Percentiles rank a stretch among this genome's conserved stretches.
phyloP scores from a whole-genome alignment of 1,140 invertebrate genomes.

The Musca vetustissima region DNA sequence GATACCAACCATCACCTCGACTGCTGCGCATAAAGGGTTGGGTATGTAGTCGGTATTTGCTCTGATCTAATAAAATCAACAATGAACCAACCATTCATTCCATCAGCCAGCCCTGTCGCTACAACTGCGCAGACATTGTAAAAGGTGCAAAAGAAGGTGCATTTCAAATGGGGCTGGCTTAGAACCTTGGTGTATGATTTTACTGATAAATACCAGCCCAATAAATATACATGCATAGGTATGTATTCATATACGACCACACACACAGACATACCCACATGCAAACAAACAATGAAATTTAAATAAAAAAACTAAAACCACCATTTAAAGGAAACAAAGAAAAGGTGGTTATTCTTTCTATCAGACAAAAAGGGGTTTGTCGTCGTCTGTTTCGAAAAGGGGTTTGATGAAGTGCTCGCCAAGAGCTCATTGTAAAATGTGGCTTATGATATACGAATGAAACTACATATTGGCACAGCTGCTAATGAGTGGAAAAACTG shows the following conservation, averaged over 20 bases:
- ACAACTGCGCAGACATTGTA: not conserved
- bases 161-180: too few relatives aligned
- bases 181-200: too few relatives aligned
- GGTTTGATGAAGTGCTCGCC: conserved; percentile 1
- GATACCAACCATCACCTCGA: too few relatives aligned
- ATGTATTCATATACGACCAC: too few relatives aligned
- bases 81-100: not conserved
- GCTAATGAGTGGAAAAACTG: conserved; percentile 1
- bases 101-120: not conserved
- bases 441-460: too few relatives aligned
- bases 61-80: conserved; percentile 10
- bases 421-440: too few relatives aligned
- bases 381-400: not conserved
- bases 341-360: conserved; percentile 1
- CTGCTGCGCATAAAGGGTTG: not conserved
- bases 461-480: conserved; percentile 17
- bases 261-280: too few relatives aligned
- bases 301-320: not conserved
- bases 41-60: not conserved
- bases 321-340: not conserved
- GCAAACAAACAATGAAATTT: not conserved
- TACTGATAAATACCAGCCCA: too few relatives aligned
- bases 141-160: conserved; percentile 22
- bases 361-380: not conserved
- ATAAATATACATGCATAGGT: too few relatives aligned